Conservation (phyloP, 2,113 vertebrate species). For the Dolichotis patagonum region DNA sequence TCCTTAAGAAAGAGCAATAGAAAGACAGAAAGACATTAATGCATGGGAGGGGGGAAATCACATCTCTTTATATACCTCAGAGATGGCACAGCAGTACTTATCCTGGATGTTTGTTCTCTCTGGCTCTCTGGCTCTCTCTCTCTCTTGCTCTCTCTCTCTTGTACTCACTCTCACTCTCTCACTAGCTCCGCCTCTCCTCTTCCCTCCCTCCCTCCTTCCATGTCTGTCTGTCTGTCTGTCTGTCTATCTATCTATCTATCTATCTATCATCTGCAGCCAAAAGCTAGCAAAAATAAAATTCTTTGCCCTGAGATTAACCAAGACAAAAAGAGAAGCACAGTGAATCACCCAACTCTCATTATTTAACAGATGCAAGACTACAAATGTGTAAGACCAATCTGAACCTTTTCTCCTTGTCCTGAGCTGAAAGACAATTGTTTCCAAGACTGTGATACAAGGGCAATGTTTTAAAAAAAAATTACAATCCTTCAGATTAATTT, state of each 20-base stretch:
- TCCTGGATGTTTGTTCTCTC: background rate
- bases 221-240: background rate
- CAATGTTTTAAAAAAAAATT: background rate
- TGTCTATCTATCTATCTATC: background rate
- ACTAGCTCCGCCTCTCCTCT: too few relatives aligned
- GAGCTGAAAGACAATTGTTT: conserved; percentile 12
- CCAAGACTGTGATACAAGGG: background rate
- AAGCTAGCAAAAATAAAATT: background rate
- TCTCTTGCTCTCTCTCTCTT: background rate
- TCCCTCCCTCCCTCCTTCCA: too few relatives aligned
- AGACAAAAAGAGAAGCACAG: background rate
- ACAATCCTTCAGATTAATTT: background rate
- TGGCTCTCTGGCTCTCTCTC: background rate
- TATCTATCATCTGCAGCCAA: background rate
- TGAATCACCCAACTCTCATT: background rate
- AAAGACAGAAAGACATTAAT: background rate
- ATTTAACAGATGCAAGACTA: conserved; percentile 3
- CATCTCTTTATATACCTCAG: background rate
- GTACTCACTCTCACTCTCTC: background rate
- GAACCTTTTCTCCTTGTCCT: background rate
- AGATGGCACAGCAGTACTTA: background rate
- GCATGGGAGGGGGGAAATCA: background rate
- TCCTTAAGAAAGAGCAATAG: background rate
- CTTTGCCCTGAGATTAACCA: background rate
- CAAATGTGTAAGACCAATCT: background rate